Evolutionary conservation across 2,888 invertebrate genomes (phyloP).

Genomic region (Sclerodermus sp.): DNA sequence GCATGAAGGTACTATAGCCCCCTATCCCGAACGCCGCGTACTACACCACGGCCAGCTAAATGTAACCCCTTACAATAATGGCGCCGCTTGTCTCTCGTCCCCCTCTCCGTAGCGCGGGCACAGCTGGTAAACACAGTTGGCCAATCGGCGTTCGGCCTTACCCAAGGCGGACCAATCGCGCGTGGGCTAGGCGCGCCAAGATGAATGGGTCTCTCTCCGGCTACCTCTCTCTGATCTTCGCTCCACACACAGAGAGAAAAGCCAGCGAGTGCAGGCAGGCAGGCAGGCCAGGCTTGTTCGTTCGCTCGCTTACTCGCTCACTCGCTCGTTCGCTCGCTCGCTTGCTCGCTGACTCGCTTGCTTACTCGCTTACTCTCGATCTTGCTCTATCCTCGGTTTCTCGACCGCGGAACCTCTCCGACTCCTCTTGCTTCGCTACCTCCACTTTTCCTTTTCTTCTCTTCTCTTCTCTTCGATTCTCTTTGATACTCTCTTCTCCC

Average conservation of each 20-base stretch:
- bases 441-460: too few species aligned
- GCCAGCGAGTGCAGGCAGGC: too few species aligned
- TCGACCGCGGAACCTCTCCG: too few species aligned
- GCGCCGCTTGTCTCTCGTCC: conserved; percentile 58
- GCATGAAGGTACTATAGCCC: conserved; percentile 83
- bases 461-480: conserved; percentile 13
- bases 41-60: conserved; percentile 61
- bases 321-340: too few species aligned
- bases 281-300: neutral
- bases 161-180: conserved; percentile 51
- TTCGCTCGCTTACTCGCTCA: too few species aligned
- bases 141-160: conserved; percentile 51
- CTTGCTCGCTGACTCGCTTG: too few species aligned
- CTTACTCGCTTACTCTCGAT: too few species aligned
- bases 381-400: too few species aligned
- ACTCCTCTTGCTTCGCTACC: too few species aligned
- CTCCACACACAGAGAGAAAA: conserved; percentile 5
- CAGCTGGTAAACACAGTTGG: conserved; percentile 59
- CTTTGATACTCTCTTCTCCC: neutral
- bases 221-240: conserved; percentile 40
- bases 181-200: conserved; percentile 54
- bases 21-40: conserved; percentile 74
- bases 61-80: conserved; percentile 61
- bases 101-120: conserved; percentile 57
- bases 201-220: conserved; percentile 52